phyloP scores from a whole-genome alignment of 2,113 vertebrate species.

The Butastur rufipennis region DNA sequence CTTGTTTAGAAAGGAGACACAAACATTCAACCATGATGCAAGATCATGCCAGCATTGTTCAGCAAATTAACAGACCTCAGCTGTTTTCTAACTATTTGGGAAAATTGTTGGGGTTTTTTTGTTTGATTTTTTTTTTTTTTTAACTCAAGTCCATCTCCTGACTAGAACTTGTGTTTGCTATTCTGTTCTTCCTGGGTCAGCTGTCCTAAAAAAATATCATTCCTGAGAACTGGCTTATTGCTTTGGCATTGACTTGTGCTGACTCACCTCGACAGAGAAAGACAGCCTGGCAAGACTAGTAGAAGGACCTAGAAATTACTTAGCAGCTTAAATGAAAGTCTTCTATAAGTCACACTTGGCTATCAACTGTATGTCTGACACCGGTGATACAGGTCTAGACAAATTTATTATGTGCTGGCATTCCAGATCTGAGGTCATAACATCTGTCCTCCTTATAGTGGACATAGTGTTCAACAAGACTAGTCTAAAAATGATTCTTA shows the following conservation, averaged over 20 bases:
- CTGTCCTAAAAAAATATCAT: background rate
- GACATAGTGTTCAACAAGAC: background rate
- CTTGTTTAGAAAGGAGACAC: background rate
- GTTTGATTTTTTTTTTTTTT: background rate
- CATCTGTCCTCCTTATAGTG: background rate
- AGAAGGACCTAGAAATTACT: background rate
- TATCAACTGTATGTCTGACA: background rate
- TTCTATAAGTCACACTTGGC: background rate
- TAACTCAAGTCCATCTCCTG: background rate
- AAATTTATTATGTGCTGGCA: background rate
- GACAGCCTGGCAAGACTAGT: background rate
- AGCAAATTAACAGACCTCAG: background rate
- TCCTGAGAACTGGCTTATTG: background rate
- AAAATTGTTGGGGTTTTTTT: background rate
- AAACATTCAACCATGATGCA: background rate
- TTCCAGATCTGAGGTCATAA: conserved; percentile 1
- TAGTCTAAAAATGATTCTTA: background rate
- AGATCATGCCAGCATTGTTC: background rate
- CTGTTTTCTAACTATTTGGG: background rate
- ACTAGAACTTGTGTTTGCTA: background rate
- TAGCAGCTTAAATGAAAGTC: background rate
- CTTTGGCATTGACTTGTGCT: background rate
- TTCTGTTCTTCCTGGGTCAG: background rate
- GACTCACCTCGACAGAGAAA: background rate
- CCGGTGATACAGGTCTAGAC: conserved; percentile 20